Evolutionary conservation across 2,888 invertebrate genomes (phyloP), one percentile per base, ranked within the genome.

Genomic region (Ypsolopha sequella): DNA sequence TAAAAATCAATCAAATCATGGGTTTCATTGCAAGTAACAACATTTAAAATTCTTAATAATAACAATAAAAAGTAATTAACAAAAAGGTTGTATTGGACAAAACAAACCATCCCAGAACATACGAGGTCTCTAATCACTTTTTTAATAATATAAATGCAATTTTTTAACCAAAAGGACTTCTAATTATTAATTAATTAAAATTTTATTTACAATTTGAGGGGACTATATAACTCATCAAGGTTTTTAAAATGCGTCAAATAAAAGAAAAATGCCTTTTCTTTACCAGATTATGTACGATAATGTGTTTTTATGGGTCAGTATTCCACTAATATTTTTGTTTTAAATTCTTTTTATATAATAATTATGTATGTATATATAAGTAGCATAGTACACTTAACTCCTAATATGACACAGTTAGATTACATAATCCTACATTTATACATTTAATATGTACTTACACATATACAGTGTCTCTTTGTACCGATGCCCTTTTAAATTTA

Each of bases 331-430:
- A 81, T 80, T 78, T 76, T 67, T 66, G 64, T 58, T 57, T 72
- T 79, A 72, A 75, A 79, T 72, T 68, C 66, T 76, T 76, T 74
- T 74, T 74, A 78, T 78, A 80, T 80, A 74, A 72, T 73, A 73
- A 76, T 79, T 75, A 70, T 78, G 64, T 76, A 73, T 74, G 41
- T 49, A 36, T 53, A 78, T 70, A 80, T 84, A 85, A 82, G 81
- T 84, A 85, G 84, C 76, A 76, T 82, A 82, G 74, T 81, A 81
- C 76, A 79, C 84, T 86, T 86, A 86, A 55, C 55, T 52, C 56
- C 85, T 86, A 86, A 76, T 86, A 86, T 86, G 86, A 86, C 86
- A 86, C 86, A 86, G 80, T 85, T 84, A 82, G 73, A 74, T 79
- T 82, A 80, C 24, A 24, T 24, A 65, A 68, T 61, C 79, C 81